Evolutionary conservation across 2,113 vertebrate genomes (phyloP).

Genomic region (Terrapene triunguis): DNA sequence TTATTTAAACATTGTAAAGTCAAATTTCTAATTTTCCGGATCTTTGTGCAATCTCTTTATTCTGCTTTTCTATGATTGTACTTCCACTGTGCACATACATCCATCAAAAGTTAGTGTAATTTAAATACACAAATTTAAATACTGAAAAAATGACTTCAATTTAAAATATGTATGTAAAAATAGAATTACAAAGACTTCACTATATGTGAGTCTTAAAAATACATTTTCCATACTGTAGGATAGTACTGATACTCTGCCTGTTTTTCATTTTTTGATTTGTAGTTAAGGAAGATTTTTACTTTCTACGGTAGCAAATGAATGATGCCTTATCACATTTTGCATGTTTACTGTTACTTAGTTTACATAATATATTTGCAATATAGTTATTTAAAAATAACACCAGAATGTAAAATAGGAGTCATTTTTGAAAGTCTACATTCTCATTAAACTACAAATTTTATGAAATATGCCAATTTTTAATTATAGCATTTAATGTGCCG

Average conservation of each 20-base stretch:
- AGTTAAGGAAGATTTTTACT: not conserved
- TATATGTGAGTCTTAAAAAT: not conserved
- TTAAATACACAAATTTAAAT: not conserved
- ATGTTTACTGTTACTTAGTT: not conserved
- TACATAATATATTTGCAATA: not conserved
- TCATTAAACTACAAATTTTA: not conserved
- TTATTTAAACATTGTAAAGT: too few species aligned
- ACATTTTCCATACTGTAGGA: not conserved
- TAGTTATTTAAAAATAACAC: not conserved
- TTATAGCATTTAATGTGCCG: conserved; percentile 12
- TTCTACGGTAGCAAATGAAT: not conserved
- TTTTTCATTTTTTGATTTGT: not conserved
- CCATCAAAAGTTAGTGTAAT: not conserved
- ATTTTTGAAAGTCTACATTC: not conserved
- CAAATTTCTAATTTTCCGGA: too few species aligned
- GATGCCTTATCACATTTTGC: not conserved
- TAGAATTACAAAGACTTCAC: not conserved
- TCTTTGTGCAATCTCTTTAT: too few species aligned
- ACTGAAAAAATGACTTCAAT: not conserved
- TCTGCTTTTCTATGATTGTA: too few species aligned
- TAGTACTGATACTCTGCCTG: not conserved
- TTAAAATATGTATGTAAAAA: not conserved
- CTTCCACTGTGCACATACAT: too few species aligned
- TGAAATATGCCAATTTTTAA: not conserved
- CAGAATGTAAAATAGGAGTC: not conserved